Base-by-base conservation (phyloP, 1,140 invertebrate species). In the Yoshiicerus persimilis region DNA sequence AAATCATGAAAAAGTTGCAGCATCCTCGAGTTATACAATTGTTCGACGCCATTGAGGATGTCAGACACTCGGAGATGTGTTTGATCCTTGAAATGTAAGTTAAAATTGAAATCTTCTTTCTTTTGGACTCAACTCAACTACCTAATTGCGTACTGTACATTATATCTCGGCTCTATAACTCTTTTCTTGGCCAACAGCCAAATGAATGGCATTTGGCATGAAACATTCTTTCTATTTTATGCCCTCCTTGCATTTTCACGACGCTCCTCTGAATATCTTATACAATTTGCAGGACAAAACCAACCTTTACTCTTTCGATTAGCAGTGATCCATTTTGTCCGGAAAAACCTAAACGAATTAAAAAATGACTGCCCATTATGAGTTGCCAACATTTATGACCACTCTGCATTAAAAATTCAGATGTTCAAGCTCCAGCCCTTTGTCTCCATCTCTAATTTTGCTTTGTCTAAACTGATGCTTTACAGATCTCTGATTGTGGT, bases 81-180 rank as follows among this genome's bases (percentile, higher is more conserved):
- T 96, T 99, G 87, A 95, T 99, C 85, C 94, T 98, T 86, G 98
- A 99, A 95, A 93, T 99, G 98, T 99, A 94, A 96, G 97, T 96
- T 91, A 34, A 80, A 80, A 39, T 84, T 39, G n/a, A 64, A 87
- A 23, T 64, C 56, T 23, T 66, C 47, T 66, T 86, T 86, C 62
- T 38, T 38, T 38, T 80, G 25, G 32, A 34, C 47, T 70, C 25
- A 27, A 30, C 36, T 83, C 27, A 75, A 56, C 47, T 56, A 56
- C 47, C 47, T 56, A 56, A 80, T 36, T 38, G 23, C 34, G 4
- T 64, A 47, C 83, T 80, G 27, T 34, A 13, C 11, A 25, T 77
- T 2, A 38, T 16, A 16, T 20, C 56, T 34, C 23, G 6, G 56
- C 20, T 11, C n/a, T 36, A 13, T 86, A 66, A 25, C 23, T 23